Percentiles rank a stretch among this genome's conserved stretches.
Conservation (phyloP, 2,797 vertebrate species). For the Lacerta agilis region DNA sequence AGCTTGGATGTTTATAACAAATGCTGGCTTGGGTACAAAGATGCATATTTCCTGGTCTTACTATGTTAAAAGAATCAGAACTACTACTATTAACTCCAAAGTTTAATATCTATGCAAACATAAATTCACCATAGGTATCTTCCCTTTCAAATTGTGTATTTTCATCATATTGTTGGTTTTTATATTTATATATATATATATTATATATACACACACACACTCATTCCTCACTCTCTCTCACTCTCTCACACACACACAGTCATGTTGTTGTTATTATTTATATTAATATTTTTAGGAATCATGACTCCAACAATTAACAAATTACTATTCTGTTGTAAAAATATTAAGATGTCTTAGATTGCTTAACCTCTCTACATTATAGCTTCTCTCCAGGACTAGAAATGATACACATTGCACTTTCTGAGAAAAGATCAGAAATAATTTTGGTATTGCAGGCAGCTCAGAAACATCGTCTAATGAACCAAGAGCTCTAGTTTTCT, state of each 20-base stretch:
- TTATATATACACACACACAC: too few species aligned
- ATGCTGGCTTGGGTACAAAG: neutral
- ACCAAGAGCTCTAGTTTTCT: neutral
- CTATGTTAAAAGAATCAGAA: neutral
- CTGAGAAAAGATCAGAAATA: neutral
- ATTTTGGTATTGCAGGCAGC: neutral
- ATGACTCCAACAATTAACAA: neutral
- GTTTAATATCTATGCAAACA: conserved; percentile 79
- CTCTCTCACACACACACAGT: too few species aligned
- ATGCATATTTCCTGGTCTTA: neutral
- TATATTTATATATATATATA: too few species aligned
- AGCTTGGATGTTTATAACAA: neutral
- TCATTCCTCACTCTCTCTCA: too few species aligned
- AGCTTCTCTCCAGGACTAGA: neutral
- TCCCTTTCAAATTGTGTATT: conserved; percentile 15
- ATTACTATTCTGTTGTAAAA: neutral
- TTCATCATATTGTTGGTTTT: neutral
- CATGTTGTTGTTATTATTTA: neutral
- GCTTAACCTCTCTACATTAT: neutral
- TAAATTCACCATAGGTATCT: conserved; percentile 40
- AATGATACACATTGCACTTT: neutral
- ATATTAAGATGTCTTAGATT: neutral
- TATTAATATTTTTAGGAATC: neutral
- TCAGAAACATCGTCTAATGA: neutral
- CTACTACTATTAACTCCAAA: neutral